Base-by-base conservation (phyloP, 2,113 vertebrate genomes). In the Indicator indicator region DNA sequence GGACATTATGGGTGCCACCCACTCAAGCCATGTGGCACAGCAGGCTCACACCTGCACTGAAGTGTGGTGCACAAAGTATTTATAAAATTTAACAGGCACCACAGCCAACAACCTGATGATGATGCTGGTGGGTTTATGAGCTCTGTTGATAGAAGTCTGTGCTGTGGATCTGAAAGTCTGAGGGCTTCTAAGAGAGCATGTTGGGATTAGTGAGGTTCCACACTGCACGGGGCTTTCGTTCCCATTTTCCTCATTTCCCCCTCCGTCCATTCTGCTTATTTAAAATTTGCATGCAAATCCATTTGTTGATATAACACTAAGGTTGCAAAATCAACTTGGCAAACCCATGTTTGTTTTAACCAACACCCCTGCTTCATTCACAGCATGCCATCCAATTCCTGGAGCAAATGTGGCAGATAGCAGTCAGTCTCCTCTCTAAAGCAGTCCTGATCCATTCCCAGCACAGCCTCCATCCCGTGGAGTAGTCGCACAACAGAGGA, bases 271-370 rank as follows among this genome's bases (percentile, higher is more conserved):
- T 48, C 91, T 94, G 84, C 84, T 97, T 87, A 67, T 89, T 87
- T 95, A 83, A 87, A 92, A 94, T 94, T 87, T 94, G n/a, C 84
- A 87, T 87, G 71, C 56, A 85, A 92, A 84, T 84, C 6, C 4
- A 0, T 75, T 62, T 94, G 89, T 70, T 92, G 78, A 42, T 70
- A 42, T 4, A 87, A 85, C 1, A 1, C 84, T 44, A 42, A 55
- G 42, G 56, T 54, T 83, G 71, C 36, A 73, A 92, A 94, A 73
- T 67, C 68, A 74, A 55, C 46, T 60, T 67, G 2, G 3, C 78
- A 91, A 59, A 28, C 10, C 9, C 21, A 4, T 85, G 55, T 77
- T 94, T 92, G 59, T 67, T 95, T 93, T 83, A 91, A 59, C 64
- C 68, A 70, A 6, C 27, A 28, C 36, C 42, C 36, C 60, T 59